Evolutionary conservation across 2,113 vertebrate species (phyloP), one percentile per base, ranked within the genome.

Genomic region (Heloderma charlesbogerti): DNA sequence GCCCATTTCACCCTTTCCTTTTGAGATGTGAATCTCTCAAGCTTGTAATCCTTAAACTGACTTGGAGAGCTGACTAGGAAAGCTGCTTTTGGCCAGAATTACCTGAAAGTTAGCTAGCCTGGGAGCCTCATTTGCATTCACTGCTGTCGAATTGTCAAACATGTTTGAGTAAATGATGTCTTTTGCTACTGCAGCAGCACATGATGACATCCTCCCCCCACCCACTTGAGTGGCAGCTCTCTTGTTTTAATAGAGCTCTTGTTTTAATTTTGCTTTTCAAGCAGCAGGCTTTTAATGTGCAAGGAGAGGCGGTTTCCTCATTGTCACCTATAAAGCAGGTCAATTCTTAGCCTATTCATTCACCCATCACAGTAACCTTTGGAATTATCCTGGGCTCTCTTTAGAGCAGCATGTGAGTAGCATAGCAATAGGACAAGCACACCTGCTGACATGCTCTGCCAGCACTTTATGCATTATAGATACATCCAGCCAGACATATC

Each of bases 341-440:
- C 66, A 40, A 2, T 75, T 27, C 71, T 25, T 31, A 77, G 74
- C 89, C 83, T 51, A 91, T 86, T 79, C 87, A 88, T 69, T 74
- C 92, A 75, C 54, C 88, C 0, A 0, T 40, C 4, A 16, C 67
- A 69, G 16, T 34, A 45, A 31, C 87, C 81, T 89, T 67, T 34
- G 4, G 63, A 37, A 74, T 78, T 91, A 91, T 48, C 27, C 31
- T 45, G 71, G 81, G 81, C 25, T 77, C 80, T 18, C 71, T 57
- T 85, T n/a, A 34, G 29, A 57, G 63, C 69, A 87, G 83, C 75
- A 40, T 81, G 87, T 31, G 89, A 82, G 85, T 3, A 48, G 89
- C 89, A 90, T 90, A 57, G 89, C 89, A 90, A 90, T 86, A 89
- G 94, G 94, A 91, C 86, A 94, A 95, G 94, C 92, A 88, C 29